Percentiles rank a stretch among this genome's conserved stretches.
Evolutionary conservation across 1,140 invertebrate genomes (phyloP).

Genomic region (Neuroterus valhalla): DNA sequence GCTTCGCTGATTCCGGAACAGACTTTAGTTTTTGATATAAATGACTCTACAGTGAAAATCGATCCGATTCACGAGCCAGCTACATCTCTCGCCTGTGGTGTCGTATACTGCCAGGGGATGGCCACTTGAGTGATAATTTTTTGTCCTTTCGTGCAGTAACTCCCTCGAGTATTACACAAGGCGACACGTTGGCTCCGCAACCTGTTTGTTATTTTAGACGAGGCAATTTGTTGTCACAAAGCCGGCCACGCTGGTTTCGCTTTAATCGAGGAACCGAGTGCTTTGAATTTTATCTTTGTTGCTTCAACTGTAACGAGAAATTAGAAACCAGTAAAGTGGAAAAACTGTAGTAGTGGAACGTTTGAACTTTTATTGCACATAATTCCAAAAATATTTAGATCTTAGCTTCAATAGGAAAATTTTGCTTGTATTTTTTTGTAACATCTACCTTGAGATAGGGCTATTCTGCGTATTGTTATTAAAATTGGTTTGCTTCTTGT

Average conservation of each 20-base stretch:
- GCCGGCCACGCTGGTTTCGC: slow-evolving; percentile 30
- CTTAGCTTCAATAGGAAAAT: background rate
- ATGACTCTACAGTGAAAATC: slow-evolving; percentile 9
- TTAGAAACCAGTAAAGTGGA: slow-evolving; percentile 3
- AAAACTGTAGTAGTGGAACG: background rate
- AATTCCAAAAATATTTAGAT: background rate
- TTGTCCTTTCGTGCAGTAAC: slow-evolving; percentile 44
- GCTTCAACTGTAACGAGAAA: background rate
- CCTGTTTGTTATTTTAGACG: slow-evolving; percentile 60
- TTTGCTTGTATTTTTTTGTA: no score
- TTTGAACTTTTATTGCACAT: background rate
- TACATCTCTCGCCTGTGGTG: slow-evolving; percentile 15
- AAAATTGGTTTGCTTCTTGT: no score
- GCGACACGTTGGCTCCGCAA: slow-evolving; percentile 43
- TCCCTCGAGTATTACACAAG: slow-evolving; percentile 46
- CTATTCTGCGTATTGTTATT: no score
- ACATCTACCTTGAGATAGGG: no score
- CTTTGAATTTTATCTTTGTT: background rate
- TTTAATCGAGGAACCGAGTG: slow-evolving; percentile 26
- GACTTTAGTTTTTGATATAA: background rate
- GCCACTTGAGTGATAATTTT: slow-evolving; percentile 58
- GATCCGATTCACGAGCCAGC: background rate
- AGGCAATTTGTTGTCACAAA: slow-evolving; percentile 55
- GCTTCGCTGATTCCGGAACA: background rate
- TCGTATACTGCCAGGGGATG: slow-evolving; percentile 31